Base-by-base conservation (phyloP, 2,888 invertebrate species). In the Netelia fuscicornis region DNA sequence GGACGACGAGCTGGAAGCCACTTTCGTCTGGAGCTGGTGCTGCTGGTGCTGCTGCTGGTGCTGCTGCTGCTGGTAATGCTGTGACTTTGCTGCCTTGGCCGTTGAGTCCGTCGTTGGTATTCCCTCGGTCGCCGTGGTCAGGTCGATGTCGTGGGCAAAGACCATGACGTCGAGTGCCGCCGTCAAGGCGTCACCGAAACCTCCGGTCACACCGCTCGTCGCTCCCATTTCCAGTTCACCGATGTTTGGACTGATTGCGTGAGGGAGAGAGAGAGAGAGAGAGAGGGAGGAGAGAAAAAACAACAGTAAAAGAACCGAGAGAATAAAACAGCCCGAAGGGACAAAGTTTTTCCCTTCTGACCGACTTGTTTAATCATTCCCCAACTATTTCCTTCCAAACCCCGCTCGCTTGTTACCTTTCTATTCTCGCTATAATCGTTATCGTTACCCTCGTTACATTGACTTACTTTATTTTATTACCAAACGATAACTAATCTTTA, bases 111-210 rank as follows among this genome's bases (percentile, higher is more conserved):
- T 90, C 90, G 86, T 92, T 86, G 88, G 91, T 89, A 88, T 92
- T 88, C 88, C 91, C 89, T 81, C 90, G 87, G 86, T 88, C 86
- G 79, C 89, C 72, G 89, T 77, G 75, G 92, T 91, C 87, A 96
- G 92, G 87, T 96, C 96, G 81, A 97, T 94, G 91, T 98, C 97
- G 88, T 96, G 96, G 10, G 97, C 96, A 93, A 97, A 97, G 0
- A 97, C 96, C 95, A 98, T 96, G 87, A 97, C 97, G 91, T 97
- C 97, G 78, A 98, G 95, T 0, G 98, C 97, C 13, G 96, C 96
- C 2, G 96, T 96, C 64, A 98, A 94, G 0, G 97, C 97, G 44
- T 95, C 95, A 56, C 95, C 95, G 88, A 95, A 95, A 79, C 94
- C 95, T 71, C 94, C 92, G 58, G 91, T 89, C 68, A 91, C 90